These are phyloP conservation scores for Crambe crambe DNA, from an alignment of 37 sponge, comb jelly and placozoan genomes.

Conservation along the genomic window DNA sequence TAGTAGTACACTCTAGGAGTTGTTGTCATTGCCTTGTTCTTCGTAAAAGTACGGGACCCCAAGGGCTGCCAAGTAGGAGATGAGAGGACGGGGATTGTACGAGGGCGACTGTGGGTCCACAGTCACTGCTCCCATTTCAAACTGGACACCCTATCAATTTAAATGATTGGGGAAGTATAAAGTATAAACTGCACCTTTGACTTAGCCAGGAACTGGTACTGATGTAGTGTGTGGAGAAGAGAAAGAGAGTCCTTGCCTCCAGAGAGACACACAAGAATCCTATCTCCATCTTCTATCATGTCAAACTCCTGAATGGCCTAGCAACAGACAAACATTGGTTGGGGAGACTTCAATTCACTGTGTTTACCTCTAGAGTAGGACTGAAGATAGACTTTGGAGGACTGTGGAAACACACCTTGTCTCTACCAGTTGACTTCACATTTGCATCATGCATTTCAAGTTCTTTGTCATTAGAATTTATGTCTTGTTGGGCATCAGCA, in stretches of 20 bases:
- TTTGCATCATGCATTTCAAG: no score
- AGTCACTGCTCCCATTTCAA: constrained; percentile 88
- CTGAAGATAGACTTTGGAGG: constrained; percentile 84
- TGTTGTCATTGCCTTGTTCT: constrained; percentile 80
- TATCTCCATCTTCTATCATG: constrained; percentile 85
- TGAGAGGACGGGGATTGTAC: constrained; percentile 91
- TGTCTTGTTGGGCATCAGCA: no score
- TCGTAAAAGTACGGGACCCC: constrained; percentile 89
- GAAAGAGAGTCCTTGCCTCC: constrained; percentile 97
- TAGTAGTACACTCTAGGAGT: not conserved
- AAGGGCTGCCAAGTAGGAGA: constrained; percentile 75
- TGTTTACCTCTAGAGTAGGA: constrained; percentile 66
- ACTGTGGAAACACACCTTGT: constrained; percentile 49
- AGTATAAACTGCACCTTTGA: constrained; percentile 39
- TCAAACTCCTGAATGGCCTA: constrained; percentile 83
- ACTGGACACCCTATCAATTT: constrained; percentile 59
- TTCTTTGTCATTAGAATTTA: no score
- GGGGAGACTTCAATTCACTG: not conserved
- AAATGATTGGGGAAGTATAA: not conserved
- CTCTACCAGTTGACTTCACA: no score
- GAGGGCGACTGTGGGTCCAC: constrained; percentile 83
- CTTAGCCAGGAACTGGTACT: constrained; percentile 81
- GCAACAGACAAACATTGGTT: not conserved
- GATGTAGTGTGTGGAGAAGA: constrained; percentile 84
- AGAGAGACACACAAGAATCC: constrained; percentile 88